Evolutionary conservation across 2,113 vertebrate genomes (phyloP), one percentile per base, ranked within the genome.

Genomic region (Syrrhaptes paradoxus): DNA sequence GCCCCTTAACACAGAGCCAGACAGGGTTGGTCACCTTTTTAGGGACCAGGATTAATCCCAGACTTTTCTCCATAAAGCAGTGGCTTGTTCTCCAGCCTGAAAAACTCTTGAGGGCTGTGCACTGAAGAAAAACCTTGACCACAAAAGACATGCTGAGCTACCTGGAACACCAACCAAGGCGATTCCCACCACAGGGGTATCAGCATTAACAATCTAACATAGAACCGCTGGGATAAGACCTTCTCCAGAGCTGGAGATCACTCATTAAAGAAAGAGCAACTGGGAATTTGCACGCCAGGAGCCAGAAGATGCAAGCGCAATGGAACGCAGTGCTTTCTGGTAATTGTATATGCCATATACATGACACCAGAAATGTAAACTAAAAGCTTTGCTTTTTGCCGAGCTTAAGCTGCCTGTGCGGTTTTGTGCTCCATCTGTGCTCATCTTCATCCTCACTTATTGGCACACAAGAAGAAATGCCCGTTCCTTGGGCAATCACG

Each of bases 291-390:
- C 52, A 24, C 20, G 22, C 21, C 71, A 65, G 26, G 31, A 85
- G 45, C 31, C 45, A 59, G 38, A 51, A 78, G 10, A 41, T 19
- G 16, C 52, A 89, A 58, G 26, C 61, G 28, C 34, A 68, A 21
- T 13, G 4, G 49, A 82, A 59, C 0, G 0, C 18, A 22, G 11
- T 24, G 59, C 43, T 32, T 36, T 51, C 58, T 43, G 58, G 58
- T 13, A 24, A 45, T 10, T 17, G n/a, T 59, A 24, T 6, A 38
- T 25, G 13, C 18, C 18, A 36, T 6, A 51, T 21, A 66, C 31
- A 74, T 22, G 11, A 81, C 66, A 81, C 11, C 36, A 45, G 17
- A 81, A 31, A 41, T 1, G 2, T 31, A 43, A 41, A 17, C 49
- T 34, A 31, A 72, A 87, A 31, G 29, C 34, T 72, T 66, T 32